Conservation (phyloP, 2,113 vertebrate genomes). For the Dasyprocta punctata region DNA sequence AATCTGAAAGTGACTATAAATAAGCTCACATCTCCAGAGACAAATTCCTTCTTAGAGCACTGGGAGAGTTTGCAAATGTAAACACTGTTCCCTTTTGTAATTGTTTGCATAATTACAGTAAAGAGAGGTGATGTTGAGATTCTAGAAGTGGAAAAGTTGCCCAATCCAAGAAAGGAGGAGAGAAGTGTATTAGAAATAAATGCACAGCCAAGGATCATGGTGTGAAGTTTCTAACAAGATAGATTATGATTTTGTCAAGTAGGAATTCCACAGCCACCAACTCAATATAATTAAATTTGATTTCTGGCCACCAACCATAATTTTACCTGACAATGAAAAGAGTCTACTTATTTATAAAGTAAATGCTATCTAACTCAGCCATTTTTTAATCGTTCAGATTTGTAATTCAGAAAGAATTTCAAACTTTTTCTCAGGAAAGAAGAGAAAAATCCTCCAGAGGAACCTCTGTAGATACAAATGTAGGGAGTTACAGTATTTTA, state of each 20-base stretch:
- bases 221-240: conserved; percentile 19
- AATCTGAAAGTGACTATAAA: conserved; percentile 32
- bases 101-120: conserved; percentile 55
- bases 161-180: conserved; percentile 17
- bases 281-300: background rate
- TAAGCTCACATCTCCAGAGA: conserved; percentile 55
- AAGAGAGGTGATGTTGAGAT: conserved; percentile 16
- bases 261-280: conserved; percentile 1
- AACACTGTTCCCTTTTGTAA: conserved; percentile 54
- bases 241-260: background rate
- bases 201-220: background rate
- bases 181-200: background rate
- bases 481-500: background rate
- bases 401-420: background rate
- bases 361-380: background rate
- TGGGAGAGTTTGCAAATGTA: conserved; percentile 47
- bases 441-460: background rate
- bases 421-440: background rate
- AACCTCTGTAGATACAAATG: background rate
- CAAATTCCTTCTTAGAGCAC: conserved; percentile 21
- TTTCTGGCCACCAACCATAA: background rate
- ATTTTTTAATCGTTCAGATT: background rate
- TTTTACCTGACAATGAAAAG: background rate
- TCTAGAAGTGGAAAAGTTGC: conserved; percentile 6
- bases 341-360: background rate